A percentile compares a stretch with the other conserved stretches of the same genome.
Evolutionary conservation across 2,888 invertebrate genomes (phyloP).

Genomic region (Agrotis ipsilon): DNA sequence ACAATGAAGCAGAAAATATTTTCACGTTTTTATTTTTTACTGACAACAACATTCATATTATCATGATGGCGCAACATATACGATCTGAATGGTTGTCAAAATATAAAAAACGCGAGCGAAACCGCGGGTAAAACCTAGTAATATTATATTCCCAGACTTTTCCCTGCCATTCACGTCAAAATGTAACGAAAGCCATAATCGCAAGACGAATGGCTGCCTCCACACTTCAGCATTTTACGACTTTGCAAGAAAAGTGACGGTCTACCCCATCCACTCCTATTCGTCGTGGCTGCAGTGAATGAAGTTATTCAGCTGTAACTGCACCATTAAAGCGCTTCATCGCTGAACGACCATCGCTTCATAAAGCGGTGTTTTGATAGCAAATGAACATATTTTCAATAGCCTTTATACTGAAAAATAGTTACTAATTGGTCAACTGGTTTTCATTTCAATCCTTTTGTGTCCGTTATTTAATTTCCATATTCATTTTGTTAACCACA

Average conservation of each 20-base stretch:
- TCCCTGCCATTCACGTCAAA: not conserved
- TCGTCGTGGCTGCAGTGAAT: constrained; percentile 38
- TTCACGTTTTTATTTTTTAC: no score
- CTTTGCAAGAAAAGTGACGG: constrained; percentile 41
- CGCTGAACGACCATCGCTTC: constrained; percentile 8
- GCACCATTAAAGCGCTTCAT: constrained; percentile 48
- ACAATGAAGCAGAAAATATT: no score
- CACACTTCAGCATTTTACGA: constrained; percentile 27
- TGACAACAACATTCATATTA: no score
- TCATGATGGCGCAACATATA: no score
- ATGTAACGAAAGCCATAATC: constrained; percentile 1
- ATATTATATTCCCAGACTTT: not conserved
- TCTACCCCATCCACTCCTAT: not conserved
- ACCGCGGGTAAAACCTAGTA: not conserved
- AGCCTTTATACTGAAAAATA: not conserved
- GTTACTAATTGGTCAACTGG: constrained; percentile 11
- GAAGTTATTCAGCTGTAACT: constrained; percentile 51
- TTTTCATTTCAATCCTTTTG: constrained; percentile 7
- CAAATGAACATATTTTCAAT: constrained; percentile 29
- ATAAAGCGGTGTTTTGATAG: constrained; percentile 25
- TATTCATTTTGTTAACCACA: not conserved
- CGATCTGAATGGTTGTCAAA: no score
- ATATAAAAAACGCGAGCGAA: no score
- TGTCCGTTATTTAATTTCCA: constrained; percentile 5
- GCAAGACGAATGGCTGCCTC: not conserved